A percentile compares a stretch with the other conserved stretches of the same genome.
phyloP scores from a whole-genome alignment of 2,888 invertebrate species.

The Drosophila atripex region DNA sequence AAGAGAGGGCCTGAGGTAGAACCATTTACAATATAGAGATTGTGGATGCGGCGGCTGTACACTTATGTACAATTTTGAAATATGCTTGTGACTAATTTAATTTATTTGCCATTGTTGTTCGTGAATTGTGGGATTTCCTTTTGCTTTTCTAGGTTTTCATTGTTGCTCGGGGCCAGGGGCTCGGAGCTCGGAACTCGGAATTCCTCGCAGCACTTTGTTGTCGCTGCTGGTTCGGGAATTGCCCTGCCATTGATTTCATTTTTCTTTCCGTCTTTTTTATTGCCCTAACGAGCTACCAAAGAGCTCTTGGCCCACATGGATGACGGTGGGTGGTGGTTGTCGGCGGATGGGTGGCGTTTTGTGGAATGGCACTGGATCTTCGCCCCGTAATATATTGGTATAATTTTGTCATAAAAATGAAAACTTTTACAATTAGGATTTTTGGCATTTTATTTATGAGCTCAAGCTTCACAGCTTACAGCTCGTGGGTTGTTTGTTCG shows the following conservation, averaged over 20 bases:
- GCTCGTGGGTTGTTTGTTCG: slow-evolving; percentile 21
- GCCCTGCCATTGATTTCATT: slow-evolving; percentile 65
- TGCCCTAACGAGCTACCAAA: slow-evolving; percentile 51
- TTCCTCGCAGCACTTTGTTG: slow-evolving; percentile 52
- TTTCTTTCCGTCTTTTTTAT: slow-evolving; percentile 38
- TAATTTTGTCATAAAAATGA: slow-evolving; percentile 69
- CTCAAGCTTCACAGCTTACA: slow-evolving; percentile 16
- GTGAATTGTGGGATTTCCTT: slow-evolving; percentile 73
- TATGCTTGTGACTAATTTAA: slow-evolving; percentile 78
- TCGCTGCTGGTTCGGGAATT: slow-evolving; percentile 52
- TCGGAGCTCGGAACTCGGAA: slow-evolving; percentile 17
- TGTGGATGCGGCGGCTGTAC: slow-evolving; percentile 21
- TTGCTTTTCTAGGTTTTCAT: slow-evolving; percentile 61
- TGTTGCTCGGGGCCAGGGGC: slow-evolving; percentile 40
- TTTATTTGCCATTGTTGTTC: slow-evolving; percentile 74
- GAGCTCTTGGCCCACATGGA: slow-evolving; percentile 22
- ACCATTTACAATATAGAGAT: slow-evolving; percentile 36
- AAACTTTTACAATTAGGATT: slow-evolving; percentile 72
- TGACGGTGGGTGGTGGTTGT: slow-evolving; percentile 11
- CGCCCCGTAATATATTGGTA: slow-evolving; percentile 59
- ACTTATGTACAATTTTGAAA: slow-evolving; percentile 63
- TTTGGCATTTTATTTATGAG: slow-evolving; percentile 61
- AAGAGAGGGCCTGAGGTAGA: background rate
- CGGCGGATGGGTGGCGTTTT: slow-evolving; percentile 5
- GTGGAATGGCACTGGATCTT: slow-evolving; percentile 14